Conservation (phyloP, 30 jellyfish, hydroid and myxozoan species). For the Turritopsis rubra region DNA sequence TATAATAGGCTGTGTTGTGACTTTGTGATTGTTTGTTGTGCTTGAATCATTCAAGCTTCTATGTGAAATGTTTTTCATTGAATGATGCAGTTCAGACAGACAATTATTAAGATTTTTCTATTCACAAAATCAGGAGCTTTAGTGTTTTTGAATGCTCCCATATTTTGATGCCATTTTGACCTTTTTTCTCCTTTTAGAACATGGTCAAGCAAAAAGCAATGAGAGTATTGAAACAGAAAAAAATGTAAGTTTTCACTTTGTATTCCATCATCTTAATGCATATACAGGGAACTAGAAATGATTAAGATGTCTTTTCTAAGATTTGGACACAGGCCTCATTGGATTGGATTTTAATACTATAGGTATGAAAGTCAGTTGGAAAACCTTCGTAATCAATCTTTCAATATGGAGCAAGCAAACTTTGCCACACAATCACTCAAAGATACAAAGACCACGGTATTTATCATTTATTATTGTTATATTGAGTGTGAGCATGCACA, state of each 20-base stretch:
- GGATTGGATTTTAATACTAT: no score
- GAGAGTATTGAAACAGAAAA: constrained; percentile 89
- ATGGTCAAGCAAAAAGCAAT: constrained; percentile 98
- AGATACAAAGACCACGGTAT: constrained; percentile 97
- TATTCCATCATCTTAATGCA: background rate
- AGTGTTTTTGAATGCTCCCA: background rate
- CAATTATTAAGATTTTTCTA: no score
- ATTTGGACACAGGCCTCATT: no score
- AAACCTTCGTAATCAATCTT: constrained; percentile 80
- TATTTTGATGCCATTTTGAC: no score
- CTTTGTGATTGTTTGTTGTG: background rate
- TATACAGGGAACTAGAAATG: no score
- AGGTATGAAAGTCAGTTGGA: constrained; percentile 96
- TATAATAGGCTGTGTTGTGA: background rate
- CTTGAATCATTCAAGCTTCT: background rate
- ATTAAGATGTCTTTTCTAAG: no score
- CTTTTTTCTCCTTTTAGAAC: constrained; percentile 46
- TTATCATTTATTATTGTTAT: background rate
- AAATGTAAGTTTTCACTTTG: constrained; percentile 47
- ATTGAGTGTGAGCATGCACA: background rate
- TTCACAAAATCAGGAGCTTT: background rate
- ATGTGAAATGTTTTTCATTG: background rate
- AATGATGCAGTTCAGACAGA: background rate
- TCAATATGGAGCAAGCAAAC: constrained; percentile 98
- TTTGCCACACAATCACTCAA: constrained; percentile 95